Percentiles rank a stretch among this genome's conserved stretches.
These are phyloP conservation scores for Zosterops hypoxanthus DNA, from an alignment of 2,113 vertebrate species.

Conservation along the genomic window DNA sequence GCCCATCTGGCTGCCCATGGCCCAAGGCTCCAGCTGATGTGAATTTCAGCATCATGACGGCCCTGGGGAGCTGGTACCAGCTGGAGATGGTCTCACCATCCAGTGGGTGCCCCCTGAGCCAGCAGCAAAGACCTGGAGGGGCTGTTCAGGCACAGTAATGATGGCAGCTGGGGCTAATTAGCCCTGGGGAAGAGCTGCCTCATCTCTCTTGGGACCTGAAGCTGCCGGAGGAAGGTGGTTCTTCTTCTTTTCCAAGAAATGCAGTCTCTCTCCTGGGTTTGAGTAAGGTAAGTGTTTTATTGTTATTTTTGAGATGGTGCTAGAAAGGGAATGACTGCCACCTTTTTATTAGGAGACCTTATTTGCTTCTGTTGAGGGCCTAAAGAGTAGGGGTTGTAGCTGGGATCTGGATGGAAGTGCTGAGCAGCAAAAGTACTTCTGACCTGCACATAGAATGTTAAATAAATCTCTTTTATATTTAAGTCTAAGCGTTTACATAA, in stretches of 20 bases:
- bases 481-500: neutral
- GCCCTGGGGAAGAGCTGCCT: accelerated
- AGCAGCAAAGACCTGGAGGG: neutral
- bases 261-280: accelerated
- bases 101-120: accelerated
- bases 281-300: neutral
- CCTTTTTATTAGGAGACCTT: accelerated
- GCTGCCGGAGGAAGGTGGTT: accelerated
- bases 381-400: accelerated
- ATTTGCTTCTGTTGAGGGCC: neutral
- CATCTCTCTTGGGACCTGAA: accelerated
- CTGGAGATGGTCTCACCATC: accelerated
- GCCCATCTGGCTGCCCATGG: accelerated
- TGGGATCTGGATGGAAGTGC: accelerated
- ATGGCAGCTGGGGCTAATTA: neutral
- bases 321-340: accelerated
- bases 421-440: neutral
- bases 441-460: neutral
- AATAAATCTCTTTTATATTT: accelerated
- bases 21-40: neutral
- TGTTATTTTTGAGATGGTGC: neutral
- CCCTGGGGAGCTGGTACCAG: neutral
- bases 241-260: accelerated
- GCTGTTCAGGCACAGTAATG: accelerated
- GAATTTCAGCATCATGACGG: accelerated